Evolutionary conservation across 1,140 invertebrate species (phyloP).

Genomic region (Diploscapter pachys): DNA sequence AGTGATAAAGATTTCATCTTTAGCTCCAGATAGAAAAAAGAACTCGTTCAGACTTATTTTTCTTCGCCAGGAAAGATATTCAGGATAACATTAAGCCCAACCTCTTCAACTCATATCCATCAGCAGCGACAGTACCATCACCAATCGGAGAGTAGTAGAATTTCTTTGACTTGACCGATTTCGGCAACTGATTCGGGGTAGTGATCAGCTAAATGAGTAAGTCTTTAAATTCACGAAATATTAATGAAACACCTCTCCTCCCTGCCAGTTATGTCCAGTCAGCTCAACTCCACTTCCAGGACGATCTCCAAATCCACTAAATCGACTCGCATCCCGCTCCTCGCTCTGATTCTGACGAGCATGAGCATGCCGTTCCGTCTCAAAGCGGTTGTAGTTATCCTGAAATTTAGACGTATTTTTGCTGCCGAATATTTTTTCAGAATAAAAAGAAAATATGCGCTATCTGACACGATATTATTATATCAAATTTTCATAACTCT

Average conservation of each 20-base stretch:
- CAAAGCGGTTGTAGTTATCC: conserved; percentile 43
- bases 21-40: neutral
- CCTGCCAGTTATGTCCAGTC: conserved; percentile 44
- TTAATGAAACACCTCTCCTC: conserved; percentile 48
- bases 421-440: conserved; percentile 3
- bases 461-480: neutral
- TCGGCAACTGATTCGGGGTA: conserved; percentile 27
- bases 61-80: too few relatives aligned
- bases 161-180: conserved; percentile 48
- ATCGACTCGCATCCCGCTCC: conserved; percentile 34
- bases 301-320: conserved; percentile 55
- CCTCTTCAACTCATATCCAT: conserved; percentile 55
- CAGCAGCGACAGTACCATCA: conserved; percentile 55
- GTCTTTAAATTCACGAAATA: neutral
- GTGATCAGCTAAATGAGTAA: conserved; percentile 28
- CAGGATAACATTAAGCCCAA: neutral
- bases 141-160: conserved; percentile 57
- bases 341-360: conserved; percentile 11
- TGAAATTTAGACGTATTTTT: conserved; percentile 14
- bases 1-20: neutral
- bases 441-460: neutral
- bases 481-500: too few relatives aligned
- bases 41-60: too few relatives aligned
- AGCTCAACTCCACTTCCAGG: conserved; percentile 56
- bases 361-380: conserved; percentile 30